A percentile compares a stretch with the other conserved stretches of the same genome.
These are phyloP conservation scores for Oreocharis arfaki DNA, from an alignment of 2,113 vertebrate genomes.

Conservation along the genomic window DNA sequence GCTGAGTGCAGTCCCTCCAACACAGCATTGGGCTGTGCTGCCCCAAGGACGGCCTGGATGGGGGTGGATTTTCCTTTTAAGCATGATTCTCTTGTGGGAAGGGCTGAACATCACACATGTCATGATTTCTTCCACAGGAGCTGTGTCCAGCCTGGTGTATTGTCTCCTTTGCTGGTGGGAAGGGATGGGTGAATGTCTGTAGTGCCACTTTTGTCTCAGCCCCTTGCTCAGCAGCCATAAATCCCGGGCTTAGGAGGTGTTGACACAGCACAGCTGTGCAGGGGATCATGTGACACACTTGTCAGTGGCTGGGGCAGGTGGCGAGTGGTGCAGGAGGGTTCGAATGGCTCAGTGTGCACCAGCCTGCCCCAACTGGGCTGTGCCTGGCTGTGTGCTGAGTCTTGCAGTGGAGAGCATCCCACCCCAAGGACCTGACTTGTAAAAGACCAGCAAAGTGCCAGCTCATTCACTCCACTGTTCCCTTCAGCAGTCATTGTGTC, in stretches of 20 bases:
- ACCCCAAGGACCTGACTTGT: background rate
- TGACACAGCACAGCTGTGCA: accelerated
- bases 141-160: accelerated
- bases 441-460: background rate
- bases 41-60: background rate
- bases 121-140: background rate
- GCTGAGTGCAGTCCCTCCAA: background rate
- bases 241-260: background rate
- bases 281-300: background rate
- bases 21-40: background rate
- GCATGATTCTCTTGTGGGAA: background rate
- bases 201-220: accelerated
- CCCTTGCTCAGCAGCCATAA: accelerated
- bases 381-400: background rate
- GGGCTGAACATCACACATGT: accelerated
- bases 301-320: background rate
- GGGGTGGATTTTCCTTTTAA: background rate
- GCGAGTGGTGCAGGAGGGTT: accelerated
- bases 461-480: background rate
- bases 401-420: background rate
- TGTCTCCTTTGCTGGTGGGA: accelerated
- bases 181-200: accelerated
- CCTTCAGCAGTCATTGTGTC: background rate
- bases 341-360: accelerated
- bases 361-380: background rate